phyloP scores from a whole-genome alignment of 2,797 vertebrate species.

The Lycodopsis pacificus region DNA sequence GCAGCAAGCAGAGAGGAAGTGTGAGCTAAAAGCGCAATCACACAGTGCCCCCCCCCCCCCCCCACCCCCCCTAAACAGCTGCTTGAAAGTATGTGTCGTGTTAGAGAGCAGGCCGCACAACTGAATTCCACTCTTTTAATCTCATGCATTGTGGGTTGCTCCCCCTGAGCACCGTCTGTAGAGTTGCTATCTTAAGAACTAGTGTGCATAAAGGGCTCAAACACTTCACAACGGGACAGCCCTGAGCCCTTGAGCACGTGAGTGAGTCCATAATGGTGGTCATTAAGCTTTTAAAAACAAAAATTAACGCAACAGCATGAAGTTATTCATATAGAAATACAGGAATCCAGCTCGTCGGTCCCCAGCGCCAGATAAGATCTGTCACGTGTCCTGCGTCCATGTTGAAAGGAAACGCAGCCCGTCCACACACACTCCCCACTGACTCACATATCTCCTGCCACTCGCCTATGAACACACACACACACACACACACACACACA shows the following conservation, averaged over 20 bases:
- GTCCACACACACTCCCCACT: background rate
- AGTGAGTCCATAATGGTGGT: background rate
- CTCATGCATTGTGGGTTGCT: background rate
- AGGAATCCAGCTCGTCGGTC: background rate
- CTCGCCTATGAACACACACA: background rate
- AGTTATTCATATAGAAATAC: background rate
- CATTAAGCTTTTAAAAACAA: background rate
- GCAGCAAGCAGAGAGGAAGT: conserved; percentile 10
- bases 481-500: conserved; percentile 1
- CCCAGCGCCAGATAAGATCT: background rate
- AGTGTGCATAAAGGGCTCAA: background rate
- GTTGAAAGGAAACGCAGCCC: background rate
- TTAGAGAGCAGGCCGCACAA: background rate
- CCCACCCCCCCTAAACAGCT: conserved; percentile 7
- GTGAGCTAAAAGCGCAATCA: conserved; percentile 18
- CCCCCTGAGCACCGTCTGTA: background rate
- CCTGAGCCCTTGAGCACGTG: background rate
- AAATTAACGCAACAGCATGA: background rate
- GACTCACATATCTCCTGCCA: conserved; percentile 19
- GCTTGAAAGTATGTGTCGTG: background rate
- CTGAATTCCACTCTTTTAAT: background rate
- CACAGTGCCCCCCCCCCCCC: conserved; percentile 28
- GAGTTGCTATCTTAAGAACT: conserved; percentile 1
- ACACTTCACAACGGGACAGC: background rate
- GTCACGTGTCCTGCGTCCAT: background rate